phyloP scores from a whole-genome alignment of 2,888 invertebrate genomes.

The Stenchaetothrips biformis region DNA sequence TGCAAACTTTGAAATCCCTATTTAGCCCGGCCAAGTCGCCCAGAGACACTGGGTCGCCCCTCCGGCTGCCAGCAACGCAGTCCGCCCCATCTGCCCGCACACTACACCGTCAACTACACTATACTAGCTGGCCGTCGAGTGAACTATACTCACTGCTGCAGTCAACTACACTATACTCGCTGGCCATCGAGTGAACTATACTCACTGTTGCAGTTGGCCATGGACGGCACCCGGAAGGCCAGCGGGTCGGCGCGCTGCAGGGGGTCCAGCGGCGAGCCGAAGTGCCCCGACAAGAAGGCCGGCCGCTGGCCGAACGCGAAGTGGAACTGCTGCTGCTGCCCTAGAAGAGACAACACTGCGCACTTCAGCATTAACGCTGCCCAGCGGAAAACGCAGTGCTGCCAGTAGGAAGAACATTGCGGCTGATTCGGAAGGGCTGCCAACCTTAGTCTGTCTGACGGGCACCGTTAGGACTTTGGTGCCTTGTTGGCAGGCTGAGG shows the following conservation, averaged over 20 bases:
- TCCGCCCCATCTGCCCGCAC: slow-evolving; percentile 39
- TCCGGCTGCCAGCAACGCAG: slow-evolving; percentile 28
- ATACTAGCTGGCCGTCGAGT: too few species aligned
- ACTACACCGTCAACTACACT: too few species aligned
- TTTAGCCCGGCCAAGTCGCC: background rate
- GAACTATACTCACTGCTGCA: too few species aligned
- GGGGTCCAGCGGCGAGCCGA: slow-evolving; percentile 46
- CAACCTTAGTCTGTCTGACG: too few species aligned
- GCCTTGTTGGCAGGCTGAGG: too few species aligned
- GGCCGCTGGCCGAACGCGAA: slow-evolving; percentile 77
- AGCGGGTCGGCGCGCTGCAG: slow-evolving; percentile 67
- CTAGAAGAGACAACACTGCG: slow-evolving; percentile 83
- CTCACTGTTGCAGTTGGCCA: slow-evolving; percentile 87
- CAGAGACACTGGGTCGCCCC: background rate
- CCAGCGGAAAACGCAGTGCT: background rate
- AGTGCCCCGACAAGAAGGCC: slow-evolving; percentile 65
- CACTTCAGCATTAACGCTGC: background rate
- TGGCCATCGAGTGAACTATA: too few species aligned
- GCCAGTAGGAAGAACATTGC: too few species aligned
- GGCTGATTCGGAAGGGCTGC: too few species aligned
- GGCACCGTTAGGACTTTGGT: too few species aligned
- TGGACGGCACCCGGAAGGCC: slow-evolving; percentile 77
- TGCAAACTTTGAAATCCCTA: slow-evolving; percentile 25
- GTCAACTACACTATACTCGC: too few species aligned
- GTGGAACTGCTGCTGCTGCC: slow-evolving; percentile 93